Percentiles rank a stretch among this genome's conserved stretches.
These are phyloP conservation scores for Zapus hudsonius DNA, from an alignment of 2,113 vertebrate species.

Conservation along the genomic window DNA sequence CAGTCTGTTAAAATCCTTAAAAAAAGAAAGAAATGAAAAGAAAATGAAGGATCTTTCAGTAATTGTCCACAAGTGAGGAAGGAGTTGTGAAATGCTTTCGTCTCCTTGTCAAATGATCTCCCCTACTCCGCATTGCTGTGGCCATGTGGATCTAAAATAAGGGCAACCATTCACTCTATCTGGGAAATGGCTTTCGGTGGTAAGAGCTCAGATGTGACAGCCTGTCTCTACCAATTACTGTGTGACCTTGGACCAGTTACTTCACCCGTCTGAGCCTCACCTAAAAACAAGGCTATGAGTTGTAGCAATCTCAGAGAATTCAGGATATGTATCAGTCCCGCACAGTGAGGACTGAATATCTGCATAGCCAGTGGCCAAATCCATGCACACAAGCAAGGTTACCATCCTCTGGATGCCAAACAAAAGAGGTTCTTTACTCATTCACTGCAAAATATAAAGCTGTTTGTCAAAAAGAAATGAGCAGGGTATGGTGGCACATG, in stretches of 20 bases:
- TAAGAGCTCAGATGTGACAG: not conserved
- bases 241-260: not conserved
- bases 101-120: not conserved
- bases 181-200: not conserved
- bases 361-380: not conserved
- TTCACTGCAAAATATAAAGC: not conserved
- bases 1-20: not conserved
- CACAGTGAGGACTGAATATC: not conserved
- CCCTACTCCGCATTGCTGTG: not conserved
- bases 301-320: not conserved
- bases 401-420: not conserved
- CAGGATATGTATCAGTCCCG: too few species aligned
- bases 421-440: not conserved
- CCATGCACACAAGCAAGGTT: not conserved
- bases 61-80: not conserved
- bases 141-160: not conserved
- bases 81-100: not conserved
- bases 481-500: too few species aligned
- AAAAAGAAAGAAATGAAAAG: not conserved
- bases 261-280: not conserved
- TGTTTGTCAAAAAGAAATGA: slow-evolving; percentile 12
- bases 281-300: not conserved
- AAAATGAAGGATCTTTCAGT: slow-evolving; percentile 14
- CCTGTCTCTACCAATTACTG: not conserved
- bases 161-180: not conserved